These are phyloP conservation scores for Anoplopoma fimbria DNA, from an alignment of 2,113 vertebrate genomes.

Conservation along the genomic window DNA sequence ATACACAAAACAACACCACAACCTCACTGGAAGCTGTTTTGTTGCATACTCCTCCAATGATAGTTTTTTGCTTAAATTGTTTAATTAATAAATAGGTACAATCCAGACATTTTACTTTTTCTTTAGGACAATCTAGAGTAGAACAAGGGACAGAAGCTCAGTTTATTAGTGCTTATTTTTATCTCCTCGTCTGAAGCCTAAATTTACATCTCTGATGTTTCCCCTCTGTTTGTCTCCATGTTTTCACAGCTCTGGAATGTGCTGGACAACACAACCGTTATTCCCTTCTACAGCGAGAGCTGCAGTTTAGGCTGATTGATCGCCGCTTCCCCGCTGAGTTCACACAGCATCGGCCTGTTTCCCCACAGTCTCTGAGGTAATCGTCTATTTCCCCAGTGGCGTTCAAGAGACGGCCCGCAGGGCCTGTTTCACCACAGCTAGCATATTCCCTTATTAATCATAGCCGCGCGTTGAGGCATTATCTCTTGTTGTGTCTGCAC, in stretches of 20 bases:
- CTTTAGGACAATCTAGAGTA: too few species aligned
- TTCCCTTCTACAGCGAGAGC: conserved; percentile 4
- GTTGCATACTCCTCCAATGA: too few species aligned
- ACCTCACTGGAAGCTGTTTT: not conserved
- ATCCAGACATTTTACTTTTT: too few species aligned
- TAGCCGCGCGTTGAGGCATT: conserved; percentile 26
- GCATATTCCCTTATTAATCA: conserved; percentile 31
- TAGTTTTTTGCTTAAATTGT: too few species aligned
- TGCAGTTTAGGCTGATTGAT: conserved; percentile 68
- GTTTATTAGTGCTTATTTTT: too few species aligned
- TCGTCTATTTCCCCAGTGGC: conserved; percentile 71
- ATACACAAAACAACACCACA: not conserved
- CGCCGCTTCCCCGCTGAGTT: conserved; percentile 62
- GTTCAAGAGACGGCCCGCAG: conserved; percentile 29
- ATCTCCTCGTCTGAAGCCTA: conserved; percentile 5
- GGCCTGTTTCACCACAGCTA: conserved; percentile 31
- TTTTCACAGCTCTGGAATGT: conserved; percentile 52
- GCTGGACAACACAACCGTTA: conserved; percentile 31
- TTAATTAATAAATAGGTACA: too few species aligned
- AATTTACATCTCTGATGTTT: conserved; percentile 36
- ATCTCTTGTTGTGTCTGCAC: conserved; percentile 28
- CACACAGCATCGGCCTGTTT: conserved; percentile 51
- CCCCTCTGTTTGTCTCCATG: conserved; percentile 14
- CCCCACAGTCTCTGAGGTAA: conserved; percentile 59
- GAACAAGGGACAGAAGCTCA: too few species aligned